These are phyloP conservation scores for Cynaeus angustus DNA, from an alignment of 2,888 invertebrate genomes.

Conservation along the genomic window DNA sequence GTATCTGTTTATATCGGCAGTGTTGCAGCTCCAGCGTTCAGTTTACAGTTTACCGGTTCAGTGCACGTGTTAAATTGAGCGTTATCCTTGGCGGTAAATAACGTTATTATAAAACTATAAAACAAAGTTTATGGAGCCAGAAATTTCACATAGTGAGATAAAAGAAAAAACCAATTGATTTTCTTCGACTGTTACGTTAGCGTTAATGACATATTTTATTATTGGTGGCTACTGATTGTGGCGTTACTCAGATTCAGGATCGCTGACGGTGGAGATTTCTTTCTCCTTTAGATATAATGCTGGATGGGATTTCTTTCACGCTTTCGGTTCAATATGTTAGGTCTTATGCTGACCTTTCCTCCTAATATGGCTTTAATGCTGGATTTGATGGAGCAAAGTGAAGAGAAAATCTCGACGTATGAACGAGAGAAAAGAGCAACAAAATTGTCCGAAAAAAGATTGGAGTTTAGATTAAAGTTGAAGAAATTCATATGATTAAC, in stretches of 20 bases:
- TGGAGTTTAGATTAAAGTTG: background rate
- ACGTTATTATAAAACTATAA: constrained; percentile 53
- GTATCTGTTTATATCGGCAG: constrained; percentile 36
- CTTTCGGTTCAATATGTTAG: constrained; percentile 18
- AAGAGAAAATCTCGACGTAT: constrained; percentile 13
- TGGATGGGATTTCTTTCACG: constrained; percentile 22
- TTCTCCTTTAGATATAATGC: constrained; percentile 28
- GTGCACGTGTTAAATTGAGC: constrained; percentile 52
- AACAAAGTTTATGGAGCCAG: constrained; percentile 44
- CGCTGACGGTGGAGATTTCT: constrained; percentile 20
- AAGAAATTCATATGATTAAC: background rate
- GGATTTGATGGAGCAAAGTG: constrained; percentile 16
- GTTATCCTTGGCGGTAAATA: constrained; percentile 49
- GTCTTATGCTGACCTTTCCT: constrained; percentile 29
- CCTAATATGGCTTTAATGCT: constrained; percentile 28
- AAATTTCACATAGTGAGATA: constrained; percentile 37
- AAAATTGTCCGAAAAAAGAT: background rate
- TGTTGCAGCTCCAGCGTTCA: constrained; percentile 39
- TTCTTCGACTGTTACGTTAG: constrained; percentile 12
- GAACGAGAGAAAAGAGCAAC: background rate
- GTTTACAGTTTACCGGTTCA: constrained; percentile 53
- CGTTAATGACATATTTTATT: constrained; percentile 29
- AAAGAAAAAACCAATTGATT: constrained; percentile 29
- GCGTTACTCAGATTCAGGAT: constrained; percentile 3
- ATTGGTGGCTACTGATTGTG: constrained; percentile 6